Evolutionary conservation across 2,797 vertebrate genomes (phyloP), one percentile per base, ranked within the genome.

Genomic region (Peromyscus attwateri): DNA sequence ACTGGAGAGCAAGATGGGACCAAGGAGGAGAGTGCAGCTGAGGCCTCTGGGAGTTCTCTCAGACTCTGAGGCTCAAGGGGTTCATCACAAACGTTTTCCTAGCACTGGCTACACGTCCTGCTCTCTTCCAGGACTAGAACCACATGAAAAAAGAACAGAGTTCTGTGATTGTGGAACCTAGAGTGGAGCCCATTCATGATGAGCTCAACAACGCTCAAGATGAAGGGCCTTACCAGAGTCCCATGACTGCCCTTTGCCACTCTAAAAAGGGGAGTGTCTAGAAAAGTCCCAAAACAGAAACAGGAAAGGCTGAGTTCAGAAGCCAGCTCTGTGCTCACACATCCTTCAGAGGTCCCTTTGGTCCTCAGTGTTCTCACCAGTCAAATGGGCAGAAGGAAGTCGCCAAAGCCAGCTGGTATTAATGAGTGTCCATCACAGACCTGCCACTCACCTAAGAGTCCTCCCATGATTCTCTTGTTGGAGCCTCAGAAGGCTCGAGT

Each of bases 401-500:
- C 25, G 13, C 57, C 1, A 27, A 12, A 6, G 49, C 37, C 60
- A 34, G 68, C 31, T 27, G 10, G 49, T 83, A 40, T 14, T 16
- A 29, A 0, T 17, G 55, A 12, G 4, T 19, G 2, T 49, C 46
- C 1, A n/a, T 55, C 4, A 0, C 0, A 5, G 4, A 12, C 60
- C 80, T 57, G 12, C 46, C 1, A 19, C 62, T 66, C 71, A 2
- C 60, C 21, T 19, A 1, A 29, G 66, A 52, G 46, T 49, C 9
- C 43, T 37, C 17, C 93, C 40, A 0, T 1, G 40, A 6, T 17
- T 66, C 79, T 60, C 77, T 23, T 46, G 21, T 14, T 73, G 40
- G 60, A 29, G 17, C 73, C 40, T 85, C 23, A 4, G 60, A 77
- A 57, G 55, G 75, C 81, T 19, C 8, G n/a, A 52, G 4, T 12